These are phyloP conservation scores for Clistopyga incitator DNA, from an alignment of 2,888 invertebrate species.

Conservation along the genomic window DNA sequence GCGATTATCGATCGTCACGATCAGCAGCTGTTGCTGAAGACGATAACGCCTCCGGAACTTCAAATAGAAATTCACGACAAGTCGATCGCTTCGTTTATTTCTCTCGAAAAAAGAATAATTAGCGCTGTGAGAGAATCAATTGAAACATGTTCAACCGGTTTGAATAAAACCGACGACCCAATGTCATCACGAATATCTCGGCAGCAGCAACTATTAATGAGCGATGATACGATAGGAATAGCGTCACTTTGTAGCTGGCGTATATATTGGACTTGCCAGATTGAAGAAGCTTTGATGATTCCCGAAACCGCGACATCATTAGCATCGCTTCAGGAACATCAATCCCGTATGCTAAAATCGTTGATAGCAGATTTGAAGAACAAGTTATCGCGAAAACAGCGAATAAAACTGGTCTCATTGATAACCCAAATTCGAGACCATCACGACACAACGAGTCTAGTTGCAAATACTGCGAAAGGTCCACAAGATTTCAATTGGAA, in stretches of 20 bases:
- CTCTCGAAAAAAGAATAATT: conserved; percentile 86
- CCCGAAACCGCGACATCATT: conserved; percentile 79
- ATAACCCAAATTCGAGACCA: conserved; percentile 86
- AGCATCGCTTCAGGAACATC: conserved; percentile 82
- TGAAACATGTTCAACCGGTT: conserved; percentile 75
- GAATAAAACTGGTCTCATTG: conserved; percentile 85
- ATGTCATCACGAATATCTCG: background rate
- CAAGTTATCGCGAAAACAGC: conserved; percentile 85
- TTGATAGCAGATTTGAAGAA: conserved; percentile 87
- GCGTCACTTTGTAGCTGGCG: conserved; percentile 87
- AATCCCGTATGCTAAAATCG: conserved; percentile 72
- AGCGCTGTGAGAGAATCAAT: conserved; percentile 82
- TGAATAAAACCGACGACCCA: conserved; percentile 75
- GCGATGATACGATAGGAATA: conserved; percentile 84
- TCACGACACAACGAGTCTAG: conserved; percentile 85
- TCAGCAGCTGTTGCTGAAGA: conserved; percentile 85
- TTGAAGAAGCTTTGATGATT: conserved; percentile 85
- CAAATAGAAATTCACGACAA: conserved; percentile 4
- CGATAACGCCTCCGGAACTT: background rate
- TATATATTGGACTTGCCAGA: conserved; percentile 89
- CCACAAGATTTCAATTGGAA: conserved; percentile 87
- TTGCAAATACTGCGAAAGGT: conserved; percentile 75
- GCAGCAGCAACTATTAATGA: background rate
- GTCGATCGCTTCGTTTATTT: conserved; percentile 32
- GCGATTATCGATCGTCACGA: conserved; percentile 87